A percentile compares a stretch with the other conserved stretches of the same genome.
These are phyloP conservation scores for Xyrauchen texanus DNA, from an alignment of 2,113 vertebrate genomes.

Conservation along the genomic window DNA sequence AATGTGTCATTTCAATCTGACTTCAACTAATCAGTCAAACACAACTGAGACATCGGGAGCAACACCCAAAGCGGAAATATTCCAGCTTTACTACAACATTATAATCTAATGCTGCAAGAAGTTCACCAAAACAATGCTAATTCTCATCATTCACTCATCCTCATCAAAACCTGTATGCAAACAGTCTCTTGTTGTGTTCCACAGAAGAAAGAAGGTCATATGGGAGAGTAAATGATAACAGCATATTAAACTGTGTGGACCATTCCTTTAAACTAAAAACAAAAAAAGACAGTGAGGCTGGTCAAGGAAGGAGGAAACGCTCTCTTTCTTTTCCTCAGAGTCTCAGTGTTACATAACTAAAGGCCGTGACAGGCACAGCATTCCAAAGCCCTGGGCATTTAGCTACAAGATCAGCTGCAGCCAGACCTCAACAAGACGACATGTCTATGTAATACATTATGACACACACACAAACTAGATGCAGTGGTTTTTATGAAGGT, in stretches of 20 bases:
- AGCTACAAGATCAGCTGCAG: constrained; percentile 21
- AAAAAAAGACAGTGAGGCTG: neutral
- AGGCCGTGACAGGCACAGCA: neutral
- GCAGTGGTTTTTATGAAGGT: neutral
- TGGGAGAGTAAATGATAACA: neutral
- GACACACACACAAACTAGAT: neutral
- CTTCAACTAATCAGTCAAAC: no score
- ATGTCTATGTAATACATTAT: neutral
- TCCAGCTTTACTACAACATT: no score
- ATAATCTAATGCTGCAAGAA: no score
- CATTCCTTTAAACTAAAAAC: neutral
- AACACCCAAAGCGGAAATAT: no score
- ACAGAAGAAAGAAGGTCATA: neutral
- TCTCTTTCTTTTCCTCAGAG: neutral
- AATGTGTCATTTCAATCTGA: no score
- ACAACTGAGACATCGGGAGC: no score
- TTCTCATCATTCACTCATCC: no score
- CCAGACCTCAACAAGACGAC: neutral
- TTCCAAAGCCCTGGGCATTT: neutral
- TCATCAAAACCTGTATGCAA: neutral
- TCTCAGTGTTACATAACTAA: constrained; percentile 12
- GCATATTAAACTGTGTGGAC: neutral
- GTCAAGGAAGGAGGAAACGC: constrained; percentile 2
- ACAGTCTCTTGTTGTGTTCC: neutral
- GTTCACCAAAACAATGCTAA: no score